Conservation (phyloP, 1,140 invertebrate genomes). For the Cardiocondyla obscurior region DNA sequence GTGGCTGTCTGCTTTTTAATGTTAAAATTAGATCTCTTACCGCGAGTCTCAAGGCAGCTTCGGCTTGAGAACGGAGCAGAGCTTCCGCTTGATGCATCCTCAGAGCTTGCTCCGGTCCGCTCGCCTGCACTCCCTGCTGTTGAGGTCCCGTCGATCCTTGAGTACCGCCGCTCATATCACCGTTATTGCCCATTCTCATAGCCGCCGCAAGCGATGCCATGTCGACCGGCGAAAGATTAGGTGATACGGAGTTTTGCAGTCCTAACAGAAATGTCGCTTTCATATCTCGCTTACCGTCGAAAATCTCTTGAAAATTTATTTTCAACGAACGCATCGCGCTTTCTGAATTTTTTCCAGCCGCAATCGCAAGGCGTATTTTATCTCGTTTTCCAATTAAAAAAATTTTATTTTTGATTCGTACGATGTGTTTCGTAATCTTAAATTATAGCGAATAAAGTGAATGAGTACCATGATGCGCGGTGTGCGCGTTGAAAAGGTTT, state of each 20-base stretch:
- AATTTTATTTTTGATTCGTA: not conserved
- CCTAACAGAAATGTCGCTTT: conserved; percentile 69
- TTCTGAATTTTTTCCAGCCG: not conserved
- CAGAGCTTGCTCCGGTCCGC: conserved; percentile 87
- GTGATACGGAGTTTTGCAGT: conserved; percentile 82
- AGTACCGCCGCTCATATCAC: conserved; percentile 82
- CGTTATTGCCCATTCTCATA: conserved; percentile 90
- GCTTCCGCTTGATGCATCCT: conserved; percentile 92
- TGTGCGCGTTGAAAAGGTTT: not conserved
- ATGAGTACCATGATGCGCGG: not conserved
- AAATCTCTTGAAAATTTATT: not conserved
- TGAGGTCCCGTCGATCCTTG: conserved; percentile 84
- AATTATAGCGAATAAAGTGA: not conserved
- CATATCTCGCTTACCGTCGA: not conserved
- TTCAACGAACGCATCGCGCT: not conserved
- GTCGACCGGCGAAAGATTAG: conserved; percentile 86
- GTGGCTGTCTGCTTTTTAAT: too few species aligned
- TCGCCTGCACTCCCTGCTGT: conserved; percentile 85
- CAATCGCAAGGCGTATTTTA: not conserved
- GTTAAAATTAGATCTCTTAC: conserved; percentile 83
- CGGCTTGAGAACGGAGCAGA: conserved; percentile 91
- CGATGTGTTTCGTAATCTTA: conserved; percentile 10
- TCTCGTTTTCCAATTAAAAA: not conserved
- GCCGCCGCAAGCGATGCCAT: conserved; percentile 91
- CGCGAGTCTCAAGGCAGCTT: conserved; percentile 91